Base-by-base conservation (phyloP, 2,888 invertebrate species). In the Caradrina kadenii region DNA sequence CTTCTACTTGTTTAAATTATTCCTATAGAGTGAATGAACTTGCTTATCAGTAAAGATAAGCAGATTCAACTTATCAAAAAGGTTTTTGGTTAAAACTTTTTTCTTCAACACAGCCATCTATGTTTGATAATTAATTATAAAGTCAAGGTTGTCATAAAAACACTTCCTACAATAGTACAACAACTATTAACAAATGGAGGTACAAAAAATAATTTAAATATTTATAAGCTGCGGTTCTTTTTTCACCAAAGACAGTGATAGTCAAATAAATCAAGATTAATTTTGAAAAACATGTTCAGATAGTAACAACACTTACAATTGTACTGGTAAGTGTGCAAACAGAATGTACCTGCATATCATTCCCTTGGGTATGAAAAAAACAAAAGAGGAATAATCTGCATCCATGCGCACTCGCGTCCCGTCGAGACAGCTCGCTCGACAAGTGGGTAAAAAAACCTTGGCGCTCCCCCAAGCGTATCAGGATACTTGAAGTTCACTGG, bases 71-170 rank as follows among this genome's bases (percentile, higher is more conserved):
- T 48, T 42, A 65, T 65, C 45, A 56, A 31, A 15, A 21, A 11
- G 35, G 35, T 17, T 49, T 54, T 48, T 26, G 0, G 1, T 17
- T 11, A 4, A 21, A 54, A n/a, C 6, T 21, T n/a, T 55, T 1
- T 56, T 56, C 21, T 8, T 39, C 17, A 58, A 15, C 17, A 21
- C n/a, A 39, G 11, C 3, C 17, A 26, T 5, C 19, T 2, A 42
- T 77, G 53, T 49, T 15, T 64, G 13, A 31, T 19, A 42, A 22
- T 59, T 69, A 54, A 52, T 31, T 19, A 75, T 69, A 22, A 42
- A 65, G 54, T 65, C 80, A 77, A 77, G 80, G 77, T 49, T 60
- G 39, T 7, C 4, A 50, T 49, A 53, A 59, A 73, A 62, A 69
- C 50, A 65, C 54, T 64, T 69, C 61, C 53, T 62, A 54, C 15